These are phyloP conservation scores for Pavo muticus DNA, from an alignment of 2,113 vertebrate species.

Conservation along the genomic window DNA sequence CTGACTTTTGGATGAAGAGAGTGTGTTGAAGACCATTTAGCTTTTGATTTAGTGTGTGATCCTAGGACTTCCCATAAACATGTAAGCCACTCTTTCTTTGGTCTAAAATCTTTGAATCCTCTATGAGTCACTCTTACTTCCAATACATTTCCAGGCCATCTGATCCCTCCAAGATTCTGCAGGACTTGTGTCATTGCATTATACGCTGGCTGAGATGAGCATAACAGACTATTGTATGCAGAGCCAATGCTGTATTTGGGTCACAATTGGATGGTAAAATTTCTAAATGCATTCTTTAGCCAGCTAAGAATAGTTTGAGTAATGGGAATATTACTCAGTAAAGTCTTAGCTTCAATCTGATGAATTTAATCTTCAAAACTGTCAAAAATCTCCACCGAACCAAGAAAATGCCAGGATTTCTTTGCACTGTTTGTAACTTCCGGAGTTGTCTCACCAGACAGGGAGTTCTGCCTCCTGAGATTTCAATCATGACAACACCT, in stretches of 20 bases:
- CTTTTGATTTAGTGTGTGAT: neutral
- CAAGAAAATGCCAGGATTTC: neutral
- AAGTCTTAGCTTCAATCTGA: neutral
- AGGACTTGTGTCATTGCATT: neutral
- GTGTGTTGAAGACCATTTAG: neutral
- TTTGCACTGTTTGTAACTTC: neutral
- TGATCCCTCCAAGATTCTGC: conserved; percentile 38
- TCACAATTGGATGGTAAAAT: neutral
- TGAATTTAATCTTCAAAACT: neutral
- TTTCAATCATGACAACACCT: neutral
- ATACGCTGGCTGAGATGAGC: neutral
- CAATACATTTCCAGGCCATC: neutral
- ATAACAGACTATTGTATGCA: neutral
- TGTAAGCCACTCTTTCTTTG: neutral
- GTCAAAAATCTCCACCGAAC: neutral
- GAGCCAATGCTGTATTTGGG: neutral
- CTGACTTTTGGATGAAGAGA: neutral
- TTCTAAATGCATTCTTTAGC: neutral
- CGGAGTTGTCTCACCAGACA: neutral
- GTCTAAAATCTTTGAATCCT: neutral
- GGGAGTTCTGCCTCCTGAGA: neutral
- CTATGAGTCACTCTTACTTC: neutral
- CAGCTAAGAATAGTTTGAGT: neutral
- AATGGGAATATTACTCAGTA: neutral
- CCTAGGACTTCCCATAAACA: neutral